Evolutionary conservation across 2,113 vertebrate genomes (phyloP).

Genomic region (Crotophaga sulcirostris): DNA sequence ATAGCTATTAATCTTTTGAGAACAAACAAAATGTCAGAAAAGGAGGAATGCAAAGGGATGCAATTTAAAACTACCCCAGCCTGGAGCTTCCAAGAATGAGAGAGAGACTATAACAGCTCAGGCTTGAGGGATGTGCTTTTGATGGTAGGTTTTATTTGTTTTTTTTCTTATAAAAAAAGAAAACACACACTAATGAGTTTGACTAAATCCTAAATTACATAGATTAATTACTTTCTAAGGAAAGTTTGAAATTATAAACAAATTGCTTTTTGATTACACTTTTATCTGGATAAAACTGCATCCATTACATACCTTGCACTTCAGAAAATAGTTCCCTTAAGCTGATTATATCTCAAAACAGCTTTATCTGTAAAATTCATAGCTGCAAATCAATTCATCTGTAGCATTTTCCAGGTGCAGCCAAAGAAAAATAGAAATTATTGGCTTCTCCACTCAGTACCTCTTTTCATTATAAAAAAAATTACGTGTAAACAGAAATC

Average conservation of each 20-base stretch:
- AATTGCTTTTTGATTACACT: neutral
- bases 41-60: constrained; percentile 26
- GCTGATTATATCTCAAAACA: constrained; percentile 15
- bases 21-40: neutral
- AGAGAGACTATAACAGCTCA: neutral
- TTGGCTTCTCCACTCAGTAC: neutral
- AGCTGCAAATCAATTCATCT: neutral
- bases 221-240: neutral
- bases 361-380: constrained; percentile 45
- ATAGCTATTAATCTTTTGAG: neutral
- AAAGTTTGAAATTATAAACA: neutral
- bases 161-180: neutral
- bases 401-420: neutral
- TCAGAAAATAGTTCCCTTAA: constrained; percentile 17
- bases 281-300: neutral
- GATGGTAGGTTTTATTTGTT: neutral
- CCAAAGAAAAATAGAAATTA: constrained; percentile 12
- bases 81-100: neutral
- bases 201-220: neutral
- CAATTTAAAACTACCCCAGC: neutral
- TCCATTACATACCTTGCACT: constrained; percentile 2
- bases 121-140: neutral
- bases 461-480: neutral
- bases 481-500: neutral
- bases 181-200: neutral